Percentiles rank a stretch among this genome's conserved stretches.
phyloP scores from a whole-genome alignment of 2,797 vertebrate species.

The Podarcis lilfordi region DNA sequence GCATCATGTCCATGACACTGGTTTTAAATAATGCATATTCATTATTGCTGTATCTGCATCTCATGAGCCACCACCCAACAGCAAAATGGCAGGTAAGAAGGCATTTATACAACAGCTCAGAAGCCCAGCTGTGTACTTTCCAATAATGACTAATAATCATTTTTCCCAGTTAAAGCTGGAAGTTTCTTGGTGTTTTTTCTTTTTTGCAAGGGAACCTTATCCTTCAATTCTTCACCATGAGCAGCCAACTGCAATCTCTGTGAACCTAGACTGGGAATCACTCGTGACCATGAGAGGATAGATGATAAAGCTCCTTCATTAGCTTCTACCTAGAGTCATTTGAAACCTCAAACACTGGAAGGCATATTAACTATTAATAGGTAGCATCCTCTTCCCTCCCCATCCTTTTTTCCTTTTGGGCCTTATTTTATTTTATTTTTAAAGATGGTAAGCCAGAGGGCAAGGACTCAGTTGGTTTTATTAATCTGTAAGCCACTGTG shows the following conservation, averaged over 20 bases:
- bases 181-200: neutral
- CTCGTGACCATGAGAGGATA: neutral
- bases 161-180: neutral
- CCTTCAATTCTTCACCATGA: neutral
- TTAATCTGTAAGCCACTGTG: no score
- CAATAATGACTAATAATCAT: neutral
- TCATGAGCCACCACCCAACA: neutral
- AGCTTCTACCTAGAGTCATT: neutral
- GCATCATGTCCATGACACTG: no score
- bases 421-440: no score
- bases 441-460: no score
- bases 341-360: constrained; percentile 4
- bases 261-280: neutral
- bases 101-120: neutral
- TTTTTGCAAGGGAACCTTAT: neutral
- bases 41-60: neutral
- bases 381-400: neutral
- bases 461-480: no score
- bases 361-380: neutral
- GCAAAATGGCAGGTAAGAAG: neutral
- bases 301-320: neutral
- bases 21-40: neutral
- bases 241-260: neutral
- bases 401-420: no score
- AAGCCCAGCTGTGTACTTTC: neutral